These are phyloP conservation scores for Rhincodon typus DNA, from an alignment of 2,797 vertebrate species.

Conservation along the genomic window DNA sequence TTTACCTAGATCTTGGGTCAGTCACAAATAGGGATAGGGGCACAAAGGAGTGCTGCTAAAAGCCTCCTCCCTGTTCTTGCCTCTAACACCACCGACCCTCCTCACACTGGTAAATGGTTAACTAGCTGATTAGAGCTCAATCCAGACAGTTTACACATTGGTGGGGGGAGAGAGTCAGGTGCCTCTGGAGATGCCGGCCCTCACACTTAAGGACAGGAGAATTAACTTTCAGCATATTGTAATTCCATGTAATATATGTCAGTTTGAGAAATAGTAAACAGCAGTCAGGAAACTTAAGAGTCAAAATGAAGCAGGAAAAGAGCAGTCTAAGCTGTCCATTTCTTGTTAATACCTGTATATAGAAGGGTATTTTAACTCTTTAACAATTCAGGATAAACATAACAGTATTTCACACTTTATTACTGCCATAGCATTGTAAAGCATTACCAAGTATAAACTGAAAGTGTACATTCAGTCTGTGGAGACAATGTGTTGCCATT, in stretches of 20 bases:
- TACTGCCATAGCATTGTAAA: not conserved
- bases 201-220: too few species aligned
- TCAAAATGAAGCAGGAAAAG: not conserved
- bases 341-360: not conserved
- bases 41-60: too few species aligned
- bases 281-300: not conserved
- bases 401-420: not conserved
- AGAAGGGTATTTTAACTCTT: not conserved
- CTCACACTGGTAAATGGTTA: too few species aligned
- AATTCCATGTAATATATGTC: not conserved
- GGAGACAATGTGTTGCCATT: too few species aligned
- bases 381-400: not conserved
- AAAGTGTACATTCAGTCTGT: not conserved
- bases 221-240: not conserved
- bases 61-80: too few species aligned
- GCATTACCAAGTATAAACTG: not conserved
- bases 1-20: too few species aligned
- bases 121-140: too few species aligned
- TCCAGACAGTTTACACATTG: too few species aligned
- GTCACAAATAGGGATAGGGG: too few species aligned
- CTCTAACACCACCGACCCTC: too few species aligned
- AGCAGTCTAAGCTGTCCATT: not conserved
- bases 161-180: too few species aligned
- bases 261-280: constrained; percentile 6
- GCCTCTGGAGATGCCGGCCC: too few species aligned